A percentile compares a stretch with the other conserved stretches of the same genome.
phyloP scores from a whole-genome alignment of 2,888 invertebrate species.

The Arctia plantaginis region DNA sequence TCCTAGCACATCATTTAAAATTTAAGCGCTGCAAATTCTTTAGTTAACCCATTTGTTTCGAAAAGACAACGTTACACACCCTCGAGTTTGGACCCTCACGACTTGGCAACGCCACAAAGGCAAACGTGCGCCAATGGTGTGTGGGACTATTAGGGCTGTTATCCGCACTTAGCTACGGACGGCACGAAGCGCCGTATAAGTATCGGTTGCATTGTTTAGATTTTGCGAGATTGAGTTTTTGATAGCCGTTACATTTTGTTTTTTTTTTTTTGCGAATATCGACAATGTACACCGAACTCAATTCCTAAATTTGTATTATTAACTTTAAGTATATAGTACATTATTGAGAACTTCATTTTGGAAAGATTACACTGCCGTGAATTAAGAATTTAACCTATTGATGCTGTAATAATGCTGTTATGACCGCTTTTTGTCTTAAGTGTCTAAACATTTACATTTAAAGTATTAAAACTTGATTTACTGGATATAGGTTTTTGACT shows the following conservation, averaged over 20 bases:
- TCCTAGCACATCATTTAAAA: conserved; percentile 1
- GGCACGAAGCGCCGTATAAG: conserved; percentile 44
- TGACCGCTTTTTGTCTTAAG: neutral
- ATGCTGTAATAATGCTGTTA: too few species aligned
- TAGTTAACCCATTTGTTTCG: conserved; percentile 42
- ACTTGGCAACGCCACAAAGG: conserved; percentile 50
- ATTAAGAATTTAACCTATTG: too few species aligned
- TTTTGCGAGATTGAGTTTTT: conserved; percentile 22
- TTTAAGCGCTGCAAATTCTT: conserved; percentile 9
- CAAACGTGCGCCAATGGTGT: conserved; percentile 39
- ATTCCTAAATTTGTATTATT: neutral
- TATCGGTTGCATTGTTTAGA: conserved; percentile 48
- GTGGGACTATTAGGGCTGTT: conserved; percentile 39
- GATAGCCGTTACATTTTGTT: conserved; percentile 9
- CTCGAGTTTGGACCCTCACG: conserved; percentile 37
- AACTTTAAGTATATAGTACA: too few species aligned
- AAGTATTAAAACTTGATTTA: neutral
- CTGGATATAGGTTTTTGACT: neutral
- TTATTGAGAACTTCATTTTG: too few species aligned
- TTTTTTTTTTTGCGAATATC: neutral
- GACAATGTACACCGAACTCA: neutral
- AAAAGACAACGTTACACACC: conserved; percentile 40
- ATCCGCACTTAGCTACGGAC: conserved; percentile 36
- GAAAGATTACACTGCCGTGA: too few species aligned
- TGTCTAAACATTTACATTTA: neutral